Conservation (phyloP, 2,888 invertebrate genomes). For the Pseudococcus viburni region DNA sequence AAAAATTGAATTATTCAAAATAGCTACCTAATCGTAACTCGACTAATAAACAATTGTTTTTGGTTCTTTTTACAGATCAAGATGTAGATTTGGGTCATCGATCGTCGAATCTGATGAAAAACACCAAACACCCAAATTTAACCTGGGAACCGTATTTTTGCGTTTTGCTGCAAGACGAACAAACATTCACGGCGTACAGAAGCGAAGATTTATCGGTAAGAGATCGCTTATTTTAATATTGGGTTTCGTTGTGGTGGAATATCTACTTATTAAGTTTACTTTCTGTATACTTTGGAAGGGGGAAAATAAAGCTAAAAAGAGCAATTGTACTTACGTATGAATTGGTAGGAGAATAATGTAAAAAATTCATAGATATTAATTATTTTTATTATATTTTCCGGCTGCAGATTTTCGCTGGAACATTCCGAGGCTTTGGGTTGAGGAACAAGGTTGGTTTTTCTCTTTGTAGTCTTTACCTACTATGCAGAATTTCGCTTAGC, state of each 20-base stretch:
- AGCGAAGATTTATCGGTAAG: constrained; percentile 86
- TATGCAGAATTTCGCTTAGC: constrained; percentile 9
- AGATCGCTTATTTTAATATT: constrained; percentile 69
- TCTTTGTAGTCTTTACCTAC: constrained; percentile 42
- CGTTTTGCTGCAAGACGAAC: constrained; percentile 82
- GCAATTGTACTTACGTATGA: background rate
- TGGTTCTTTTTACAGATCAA: constrained; percentile 69
- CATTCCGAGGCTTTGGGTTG: constrained; percentile 73
- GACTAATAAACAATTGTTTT: background rate
- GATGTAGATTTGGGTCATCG: constrained; percentile 73
- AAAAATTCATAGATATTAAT: constrained; percentile 30
- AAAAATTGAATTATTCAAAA: constrained; percentile 12
- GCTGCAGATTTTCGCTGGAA: constrained; percentile 75
- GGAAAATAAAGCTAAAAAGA: background rate
- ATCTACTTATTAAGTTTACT: background rate
- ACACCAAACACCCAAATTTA: constrained; percentile 75
- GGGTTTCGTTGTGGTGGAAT: background rate
- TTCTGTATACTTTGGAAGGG: background rate
- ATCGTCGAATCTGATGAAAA: constrained; percentile 73
- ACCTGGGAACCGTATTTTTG: constrained; percentile 86
- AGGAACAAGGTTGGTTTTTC: constrained; percentile 72
- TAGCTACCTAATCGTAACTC: background rate
- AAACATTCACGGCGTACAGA: constrained; percentile 82
- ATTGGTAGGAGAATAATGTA: background rate
- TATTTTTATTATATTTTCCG: constrained; percentile 66